A percentile compares a stretch with the other conserved stretches of the same genome.
Evolutionary conservation across 2,113 vertebrate genomes (phyloP).

Genomic region (Aegithalos caudatus): DNA sequence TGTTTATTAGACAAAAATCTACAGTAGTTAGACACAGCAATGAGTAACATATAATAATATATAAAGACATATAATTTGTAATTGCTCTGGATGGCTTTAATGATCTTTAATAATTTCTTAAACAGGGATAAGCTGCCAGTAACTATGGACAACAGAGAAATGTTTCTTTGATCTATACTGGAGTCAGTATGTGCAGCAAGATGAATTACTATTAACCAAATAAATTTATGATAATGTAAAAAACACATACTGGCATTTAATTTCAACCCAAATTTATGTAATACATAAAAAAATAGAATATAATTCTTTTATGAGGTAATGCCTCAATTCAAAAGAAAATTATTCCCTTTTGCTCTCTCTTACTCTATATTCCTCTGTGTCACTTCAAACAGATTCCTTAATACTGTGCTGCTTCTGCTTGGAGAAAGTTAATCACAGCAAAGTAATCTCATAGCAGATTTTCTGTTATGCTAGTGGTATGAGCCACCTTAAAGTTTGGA

Average conservation of each 20-base stretch:
- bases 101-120: background rate
- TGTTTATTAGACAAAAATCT: background rate
- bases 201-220: background rate
- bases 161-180: background rate
- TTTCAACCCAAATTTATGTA: background rate
- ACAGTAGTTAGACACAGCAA: background rate
- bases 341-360: background rate
- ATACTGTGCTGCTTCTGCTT: background rate
- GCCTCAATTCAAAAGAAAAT: background rate
- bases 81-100: background rate
- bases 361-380: background rate
- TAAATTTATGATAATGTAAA: background rate
- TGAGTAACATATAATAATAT: background rate
- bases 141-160: background rate
- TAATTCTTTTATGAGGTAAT: background rate
- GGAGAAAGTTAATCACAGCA: background rate
- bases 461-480: background rate
- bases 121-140: background rate
- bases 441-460: background rate
- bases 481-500: background rate
- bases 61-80: fast-evolving
- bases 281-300: background rate
- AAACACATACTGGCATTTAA: background rate
- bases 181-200: background rate
- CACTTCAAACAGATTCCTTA: background rate